These are phyloP conservation scores for Natrix natrix DNA, from an alignment of 2,797 vertebrate genomes.

Conservation along the genomic window DNA sequence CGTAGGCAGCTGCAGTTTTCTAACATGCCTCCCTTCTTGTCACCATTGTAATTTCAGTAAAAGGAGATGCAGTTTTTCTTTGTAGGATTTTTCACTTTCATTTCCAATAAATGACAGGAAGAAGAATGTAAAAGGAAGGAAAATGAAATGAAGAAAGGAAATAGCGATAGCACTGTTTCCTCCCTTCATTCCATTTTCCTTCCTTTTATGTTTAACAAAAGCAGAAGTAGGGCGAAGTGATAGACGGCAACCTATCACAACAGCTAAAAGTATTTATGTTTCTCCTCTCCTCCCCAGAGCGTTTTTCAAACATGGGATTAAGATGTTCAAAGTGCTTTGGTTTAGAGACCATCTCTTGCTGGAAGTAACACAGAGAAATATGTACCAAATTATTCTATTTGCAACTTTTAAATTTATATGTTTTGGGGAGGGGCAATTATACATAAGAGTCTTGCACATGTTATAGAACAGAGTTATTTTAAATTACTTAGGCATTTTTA, in stretches of 20 bases:
- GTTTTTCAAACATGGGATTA: background rate
- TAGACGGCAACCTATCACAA: background rate
- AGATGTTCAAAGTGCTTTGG: background rate
- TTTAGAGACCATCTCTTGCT: background rate
- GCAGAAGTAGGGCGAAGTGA: background rate
- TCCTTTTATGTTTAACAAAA: background rate
- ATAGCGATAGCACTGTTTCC: background rate
- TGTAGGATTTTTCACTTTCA: conserved; percentile 22
- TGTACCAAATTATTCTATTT: background rate
- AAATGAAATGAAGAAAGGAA: background rate
- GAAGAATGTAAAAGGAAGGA: background rate
- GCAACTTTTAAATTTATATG: background rate
- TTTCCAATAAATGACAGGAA: conserved; percentile 21
- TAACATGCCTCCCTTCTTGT: conserved; percentile 5
- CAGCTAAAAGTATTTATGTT: background rate
- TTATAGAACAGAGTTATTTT: background rate
- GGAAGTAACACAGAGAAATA: background rate
- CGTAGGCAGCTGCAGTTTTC: conserved; percentile 41
- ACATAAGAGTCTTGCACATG: background rate
- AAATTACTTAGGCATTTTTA: background rate
- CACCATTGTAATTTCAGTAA: conserved; percentile 38
- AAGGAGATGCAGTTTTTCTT: conserved; percentile 41
- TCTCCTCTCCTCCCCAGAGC: background rate
- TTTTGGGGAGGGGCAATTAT: background rate
- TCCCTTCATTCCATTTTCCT: background rate